phyloP scores from a whole-genome alignment of 2,888 invertebrate genomes.

The Neoascia interrupta region DNA sequence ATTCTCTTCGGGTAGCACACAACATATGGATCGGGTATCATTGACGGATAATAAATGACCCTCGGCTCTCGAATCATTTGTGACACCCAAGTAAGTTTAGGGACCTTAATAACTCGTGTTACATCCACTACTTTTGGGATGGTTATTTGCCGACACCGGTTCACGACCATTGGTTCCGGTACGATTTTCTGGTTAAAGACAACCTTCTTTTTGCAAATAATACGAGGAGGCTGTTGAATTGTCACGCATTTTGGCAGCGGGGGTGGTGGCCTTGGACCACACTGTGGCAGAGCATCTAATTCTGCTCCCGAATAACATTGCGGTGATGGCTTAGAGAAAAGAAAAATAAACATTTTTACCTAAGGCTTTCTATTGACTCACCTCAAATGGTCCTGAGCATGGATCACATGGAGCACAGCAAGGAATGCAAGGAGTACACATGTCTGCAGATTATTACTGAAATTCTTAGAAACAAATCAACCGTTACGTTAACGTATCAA shows the following conservation, averaged over 20 bases:
- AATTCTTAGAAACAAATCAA: too few species aligned
- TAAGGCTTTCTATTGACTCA: constrained; percentile 67
- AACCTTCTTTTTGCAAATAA: constrained; percentile 77
- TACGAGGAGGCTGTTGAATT: constrained; percentile 76
- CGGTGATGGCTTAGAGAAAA: constrained; percentile 73
- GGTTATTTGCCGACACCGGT: constrained; percentile 76
- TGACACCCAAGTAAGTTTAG: constrained; percentile 76
- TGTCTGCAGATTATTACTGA: constrained; percentile 4
- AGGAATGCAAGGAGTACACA: constrained; percentile 32
- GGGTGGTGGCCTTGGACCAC: constrained; percentile 75
- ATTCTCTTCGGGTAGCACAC: constrained; percentile 76
- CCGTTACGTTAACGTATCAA: too few species aligned
- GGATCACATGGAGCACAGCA: constrained; percentile 72
- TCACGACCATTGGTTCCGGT: constrained; percentile 76
- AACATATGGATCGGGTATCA: constrained; percentile 77
- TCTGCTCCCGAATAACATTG: constrained; percentile 76
- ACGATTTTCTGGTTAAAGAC: constrained; percentile 76
- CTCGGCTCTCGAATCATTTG: constrained; percentile 77
- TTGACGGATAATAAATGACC: constrained; percentile 76
- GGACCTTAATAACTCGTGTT: constrained; percentile 76
- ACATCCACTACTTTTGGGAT: constrained; percentile 77
- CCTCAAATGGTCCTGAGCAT: constrained; percentile 77
- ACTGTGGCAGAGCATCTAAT: constrained; percentile 76
- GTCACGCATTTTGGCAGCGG: constrained; percentile 76
- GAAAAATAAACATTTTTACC: background rate